These are phyloP conservation scores for Hapalemur alaotrensis DNA, from an alignment of 2,797 vertebrate species.

Conservation along the genomic window DNA sequence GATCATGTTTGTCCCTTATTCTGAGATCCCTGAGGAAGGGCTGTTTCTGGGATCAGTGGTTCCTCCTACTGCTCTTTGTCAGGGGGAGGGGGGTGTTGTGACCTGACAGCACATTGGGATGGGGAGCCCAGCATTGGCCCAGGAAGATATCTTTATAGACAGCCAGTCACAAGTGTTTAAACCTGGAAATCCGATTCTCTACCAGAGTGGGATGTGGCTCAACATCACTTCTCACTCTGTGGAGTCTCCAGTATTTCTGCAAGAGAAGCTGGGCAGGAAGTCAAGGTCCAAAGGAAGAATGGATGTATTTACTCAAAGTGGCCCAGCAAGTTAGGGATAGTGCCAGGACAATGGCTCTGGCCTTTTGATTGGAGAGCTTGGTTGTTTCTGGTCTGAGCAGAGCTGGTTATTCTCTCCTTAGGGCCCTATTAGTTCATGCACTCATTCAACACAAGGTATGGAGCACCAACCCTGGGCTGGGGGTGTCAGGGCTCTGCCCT, in stretches of 20 bases:
- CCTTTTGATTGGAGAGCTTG: background rate
- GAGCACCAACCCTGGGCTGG: background rate
- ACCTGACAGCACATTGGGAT: background rate
- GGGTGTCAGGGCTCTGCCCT: background rate
- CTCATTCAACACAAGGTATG: background rate
- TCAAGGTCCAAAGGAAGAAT: background rate
- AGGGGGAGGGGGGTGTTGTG: background rate
- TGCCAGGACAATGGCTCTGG: background rate
- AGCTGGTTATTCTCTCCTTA: background rate
- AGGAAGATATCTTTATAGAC: background rate
- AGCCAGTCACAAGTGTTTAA: background rate
- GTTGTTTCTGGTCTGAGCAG: background rate
- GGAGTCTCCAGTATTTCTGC: background rate
- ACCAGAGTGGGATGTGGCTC: background rate
- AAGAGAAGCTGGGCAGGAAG: background rate
- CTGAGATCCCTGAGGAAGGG: background rate
- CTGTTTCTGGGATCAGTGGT: background rate
- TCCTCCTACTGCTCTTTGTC: background rate
- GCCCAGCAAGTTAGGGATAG: background rate
- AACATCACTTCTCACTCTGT: background rate
- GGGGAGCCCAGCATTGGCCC: background rate
- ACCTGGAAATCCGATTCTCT: background rate
- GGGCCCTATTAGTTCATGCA: background rate
- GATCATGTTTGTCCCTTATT: background rate
- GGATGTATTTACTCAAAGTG: background rate